phyloP scores from a whole-genome alignment of 2,797 vertebrate genomes.

The Masticophis lateralis region DNA sequence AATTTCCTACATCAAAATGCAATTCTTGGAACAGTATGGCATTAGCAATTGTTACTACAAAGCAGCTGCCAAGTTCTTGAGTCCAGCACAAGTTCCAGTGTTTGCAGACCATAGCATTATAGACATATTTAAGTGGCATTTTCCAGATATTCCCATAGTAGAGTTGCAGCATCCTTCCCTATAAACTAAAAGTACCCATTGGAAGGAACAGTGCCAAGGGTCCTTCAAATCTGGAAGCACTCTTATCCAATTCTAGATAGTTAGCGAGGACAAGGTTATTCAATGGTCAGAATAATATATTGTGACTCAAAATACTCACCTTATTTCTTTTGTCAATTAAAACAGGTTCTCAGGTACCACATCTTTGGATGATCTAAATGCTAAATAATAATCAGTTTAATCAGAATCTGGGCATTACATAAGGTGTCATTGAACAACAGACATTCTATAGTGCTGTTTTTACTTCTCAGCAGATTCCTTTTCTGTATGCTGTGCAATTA shows the following conservation, averaged over 20 bases:
- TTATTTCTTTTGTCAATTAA: not conserved
- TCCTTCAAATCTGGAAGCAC: not conserved
- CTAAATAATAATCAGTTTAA: conserved; percentile 2
- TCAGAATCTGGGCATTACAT: conserved; percentile 25
- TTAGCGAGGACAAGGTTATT: not conserved
- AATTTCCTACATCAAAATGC: not conserved
- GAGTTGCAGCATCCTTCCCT: too few relatives aligned
- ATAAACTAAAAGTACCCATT: not conserved
- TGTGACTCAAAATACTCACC: not conserved
- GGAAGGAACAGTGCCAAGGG: too few relatives aligned
- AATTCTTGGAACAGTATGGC: not conserved
- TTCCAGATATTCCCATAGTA: not conserved
- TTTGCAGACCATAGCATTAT: not conserved
- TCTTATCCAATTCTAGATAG: not conserved
- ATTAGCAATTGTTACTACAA: not conserved
- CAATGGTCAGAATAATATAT: not conserved
- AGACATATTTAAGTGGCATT: not conserved
- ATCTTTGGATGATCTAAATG: not conserved
- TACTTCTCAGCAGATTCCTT: conserved; percentile 37
- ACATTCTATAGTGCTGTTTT: conserved; percentile 23
- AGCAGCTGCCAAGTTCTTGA: not conserved
- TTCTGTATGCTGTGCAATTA: conserved; percentile 33
- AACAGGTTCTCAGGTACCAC: not conserved
- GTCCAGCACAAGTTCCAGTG: not conserved
- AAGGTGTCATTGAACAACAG: conserved; percentile 44